Evolutionary conservation across 2,113 vertebrate species (phyloP), one percentile per base, ranked within the genome.

Genomic region (Craseonycteris thonglongyai): DNA sequence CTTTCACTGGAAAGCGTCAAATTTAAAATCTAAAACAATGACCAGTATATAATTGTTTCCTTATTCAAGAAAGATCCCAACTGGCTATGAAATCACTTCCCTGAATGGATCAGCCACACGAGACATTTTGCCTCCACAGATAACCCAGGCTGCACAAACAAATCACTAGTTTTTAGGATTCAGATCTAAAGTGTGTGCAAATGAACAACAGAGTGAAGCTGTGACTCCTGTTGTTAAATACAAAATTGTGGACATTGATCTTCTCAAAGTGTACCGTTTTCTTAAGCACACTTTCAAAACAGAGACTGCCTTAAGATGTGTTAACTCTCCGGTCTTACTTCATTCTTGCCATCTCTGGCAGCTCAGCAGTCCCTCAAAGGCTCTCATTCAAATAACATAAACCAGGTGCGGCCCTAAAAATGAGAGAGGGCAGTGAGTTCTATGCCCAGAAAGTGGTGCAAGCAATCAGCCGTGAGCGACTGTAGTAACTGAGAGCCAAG

Each of bases 141-240:
- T 8, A 76, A 81, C 45, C 15, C 51, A 71, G 51, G 80, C 51
- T 86, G 26, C 22, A 66, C 35, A 65, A 76, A 83, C 51, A 56
- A 59, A 85, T 95, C 33, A 24, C 51, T 45, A 30, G 47, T 61
- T 86, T 90, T 76, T 24, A 28, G 33, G 59, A 90, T 82, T 93
- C 12, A 40, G 2, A 87, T 56, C 63, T 71, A 49, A 72, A 49
- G 45, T 79, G 16, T 92, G 16, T 71, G 18, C 54, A 86, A 81
- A 93, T 54, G 79, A 94, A 74, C 42, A 86, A 54, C 59, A 86
- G 76, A 66, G 59, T 11, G 49, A 69, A 82, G 49, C 47, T 58
- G 24, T 42, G 59, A 76, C 49, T 86, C 86, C 42, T 42, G 38
- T 26, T 63, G 74, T 90, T 63, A 90, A 81, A 75, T 56, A 65